Percentiles rank a stretch among this genome's conserved stretches.
These are phyloP conservation scores for Thecocarcelia acutangulata DNA, from an alignment of 2,888 invertebrate species.

Conservation along the genomic window DNA sequence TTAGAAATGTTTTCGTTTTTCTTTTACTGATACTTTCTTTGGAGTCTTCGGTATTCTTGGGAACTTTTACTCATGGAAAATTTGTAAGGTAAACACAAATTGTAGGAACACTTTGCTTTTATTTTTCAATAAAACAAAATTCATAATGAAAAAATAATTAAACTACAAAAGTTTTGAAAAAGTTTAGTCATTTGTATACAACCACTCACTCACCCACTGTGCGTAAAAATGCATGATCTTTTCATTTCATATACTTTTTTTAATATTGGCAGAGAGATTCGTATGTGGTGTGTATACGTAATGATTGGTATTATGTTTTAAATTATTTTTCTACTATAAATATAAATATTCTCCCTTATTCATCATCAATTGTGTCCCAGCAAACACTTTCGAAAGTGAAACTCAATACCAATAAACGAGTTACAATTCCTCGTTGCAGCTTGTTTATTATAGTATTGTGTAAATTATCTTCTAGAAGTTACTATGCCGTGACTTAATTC, in stretches of 20 bases:
- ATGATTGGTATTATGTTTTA: neutral
- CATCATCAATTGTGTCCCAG: slow-evolving; percentile 26
- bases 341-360: slow-evolving; percentile 39
- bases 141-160: neutral
- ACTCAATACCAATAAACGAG: too few relatives aligned
- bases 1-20: slow-evolving; percentile 1
- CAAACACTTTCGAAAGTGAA: too few relatives aligned
- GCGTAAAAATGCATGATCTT: neutral
- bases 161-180: slow-evolving; percentile 2
- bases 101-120: neutral
- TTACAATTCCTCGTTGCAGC: too few relatives aligned
- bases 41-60: neutral
- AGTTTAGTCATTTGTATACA: neutral
- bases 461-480: too few relatives aligned
- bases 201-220: neutral
- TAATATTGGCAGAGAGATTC: neutral
- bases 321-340: slow-evolving; percentile 38
- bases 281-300: neutral
- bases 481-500: too few relatives aligned
- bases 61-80: neutral
- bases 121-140: neutral
- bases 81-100: neutral
- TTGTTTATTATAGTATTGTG: too few relatives aligned
- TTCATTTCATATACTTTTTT: neutral
- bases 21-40: slow-evolving; percentile 23